Evolutionary conservation across 2,888 invertebrate species (phyloP).

Genomic region (Cremastobaeus sp.): DNA sequence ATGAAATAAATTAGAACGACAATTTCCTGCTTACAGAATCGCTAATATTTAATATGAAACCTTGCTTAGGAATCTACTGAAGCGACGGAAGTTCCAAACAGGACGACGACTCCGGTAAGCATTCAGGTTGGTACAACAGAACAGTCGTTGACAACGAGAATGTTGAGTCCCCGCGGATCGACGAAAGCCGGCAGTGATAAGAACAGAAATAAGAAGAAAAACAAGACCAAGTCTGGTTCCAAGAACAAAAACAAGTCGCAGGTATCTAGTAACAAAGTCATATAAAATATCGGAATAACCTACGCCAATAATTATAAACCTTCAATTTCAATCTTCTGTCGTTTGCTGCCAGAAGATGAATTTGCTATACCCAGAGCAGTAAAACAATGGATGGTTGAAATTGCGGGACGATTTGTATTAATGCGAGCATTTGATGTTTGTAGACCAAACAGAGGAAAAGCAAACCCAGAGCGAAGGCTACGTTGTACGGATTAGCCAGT

Average conservation of each 20-base stretch:
- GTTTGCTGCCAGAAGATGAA: too few species aligned
- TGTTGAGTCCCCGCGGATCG: constrained; percentile 23
- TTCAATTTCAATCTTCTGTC: too few species aligned
- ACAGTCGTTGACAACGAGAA: constrained; percentile 38
- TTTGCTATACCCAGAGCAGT: too few species aligned
- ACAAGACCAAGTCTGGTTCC: constrained; percentile 50
- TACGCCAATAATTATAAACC: too few species aligned
- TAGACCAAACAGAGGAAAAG: constrained; percentile 70
- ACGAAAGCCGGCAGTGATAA: constrained; percentile 35
- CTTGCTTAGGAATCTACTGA: constrained; percentile 8
- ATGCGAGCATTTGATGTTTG: too few species aligned
- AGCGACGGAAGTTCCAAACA: constrained; percentile 5
- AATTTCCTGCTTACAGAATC: too few species aligned
- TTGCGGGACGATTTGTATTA: too few species aligned
- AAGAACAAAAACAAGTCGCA: constrained; percentile 46
- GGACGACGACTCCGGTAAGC: constrained; percentile 8
- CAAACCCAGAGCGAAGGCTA: constrained; percentile 86
- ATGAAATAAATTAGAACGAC: background rate
- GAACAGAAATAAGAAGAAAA: constrained; percentile 65
- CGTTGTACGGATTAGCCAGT: constrained; percentile 88
- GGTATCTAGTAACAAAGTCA: constrained; percentile 11
- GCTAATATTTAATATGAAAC: too few species aligned
- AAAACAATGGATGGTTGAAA: too few species aligned
- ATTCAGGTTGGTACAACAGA: constrained; percentile 30
- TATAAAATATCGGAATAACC: too few species aligned